Evolutionary conservation across 1,140 invertebrate species (phyloP).

Genomic region (Tetramorium alpestre): DNA sequence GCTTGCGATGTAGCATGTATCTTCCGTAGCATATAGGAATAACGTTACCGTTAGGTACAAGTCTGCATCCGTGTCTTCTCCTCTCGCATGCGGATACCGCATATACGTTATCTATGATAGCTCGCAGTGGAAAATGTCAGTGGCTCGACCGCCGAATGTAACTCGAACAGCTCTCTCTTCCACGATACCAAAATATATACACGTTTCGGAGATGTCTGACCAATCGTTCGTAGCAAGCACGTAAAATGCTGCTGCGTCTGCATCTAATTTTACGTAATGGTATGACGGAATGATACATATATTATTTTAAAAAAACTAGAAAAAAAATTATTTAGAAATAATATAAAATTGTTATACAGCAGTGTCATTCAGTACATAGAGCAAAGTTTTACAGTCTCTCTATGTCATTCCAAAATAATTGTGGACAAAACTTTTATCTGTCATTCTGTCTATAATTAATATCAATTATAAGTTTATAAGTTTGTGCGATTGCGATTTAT

Average conservation of each 20-base stretch:
- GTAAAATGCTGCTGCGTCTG: neutral
- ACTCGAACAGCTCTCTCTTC: slow-evolving; percentile 7
- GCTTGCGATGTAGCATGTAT: slow-evolving; percentile 35
- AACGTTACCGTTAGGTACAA: slow-evolving; percentile 49
- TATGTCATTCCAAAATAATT: slow-evolving; percentile 15
- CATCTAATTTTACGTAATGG: neutral
- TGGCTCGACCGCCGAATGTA: slow-evolving; percentile 33
- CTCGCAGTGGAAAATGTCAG: slow-evolving; percentile 50
- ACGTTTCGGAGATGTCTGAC: slow-evolving; percentile 29
- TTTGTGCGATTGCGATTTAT: neutral
- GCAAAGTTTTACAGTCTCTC: no score
- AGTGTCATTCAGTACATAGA: no score
- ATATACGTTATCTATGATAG: slow-evolving; percentile 53
- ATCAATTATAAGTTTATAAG: no score
- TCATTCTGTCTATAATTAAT: neutral
- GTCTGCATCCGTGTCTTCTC: slow-evolving; percentile 38
- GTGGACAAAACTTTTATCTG: neutral
- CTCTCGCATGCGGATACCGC: slow-evolving; percentile 30
- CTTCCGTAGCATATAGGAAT: slow-evolving; percentile 42
- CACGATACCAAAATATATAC: slow-evolving; percentile 15
- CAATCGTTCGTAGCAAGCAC: slow-evolving; percentile 17
- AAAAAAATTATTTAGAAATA: neutral
- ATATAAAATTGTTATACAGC: neutral
- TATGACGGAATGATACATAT: neutral
- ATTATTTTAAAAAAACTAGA: neutral